Base-by-base conservation (phyloP, 1,140 invertebrate genomes). In the Melitaea cinxia region DNA sequence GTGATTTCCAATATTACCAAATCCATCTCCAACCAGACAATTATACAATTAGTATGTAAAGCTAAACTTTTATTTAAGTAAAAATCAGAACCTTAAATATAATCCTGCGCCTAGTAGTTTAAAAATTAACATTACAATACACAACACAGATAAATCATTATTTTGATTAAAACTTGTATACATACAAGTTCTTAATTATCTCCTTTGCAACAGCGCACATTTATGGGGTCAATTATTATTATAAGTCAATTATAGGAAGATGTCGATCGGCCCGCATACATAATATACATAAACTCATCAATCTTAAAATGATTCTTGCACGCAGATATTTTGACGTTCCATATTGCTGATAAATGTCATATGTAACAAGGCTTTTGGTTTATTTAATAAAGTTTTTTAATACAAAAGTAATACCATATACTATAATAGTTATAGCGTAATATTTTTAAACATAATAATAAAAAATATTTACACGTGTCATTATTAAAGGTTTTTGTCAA, bases 231-330 rank as follows among this genome's bases (percentile, higher is more conserved):
- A 70, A 75, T 75, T 68, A 74, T 75, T 68, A 73, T 70, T 65
- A 49, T 68, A 68, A 68, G 70, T 69, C 73, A 78, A 78, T 78
- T 75, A 78, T 74, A 50, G 58, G 64, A 72, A 69, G 75, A 75
- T 72, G 68, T 68, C 61, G 66, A 70, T 68, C 65, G 54, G 53
- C 54, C 37, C 53, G 53, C 57, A 61, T 70, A 67, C 67, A 70
- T 72, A 68, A 72, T 69, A 75, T 54, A 64, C 64, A 65, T 63
- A 78, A 68, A 58, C 70, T 73, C 76, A 78, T 78, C 76, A 78
- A 78, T 78, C 73, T 75, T 73, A 59, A 49, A 63, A 60, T 68
- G 45, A 68, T 67, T 75, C 67, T 62, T 63, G 70, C 55, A 50
- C 58, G 50, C 58, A 54, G 63, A 72, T 68, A 70, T 65, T 70